These are phyloP conservation scores for Coptodon rendalli DNA, from an alignment of 2,113 vertebrate genomes.

Conservation along the genomic window DNA sequence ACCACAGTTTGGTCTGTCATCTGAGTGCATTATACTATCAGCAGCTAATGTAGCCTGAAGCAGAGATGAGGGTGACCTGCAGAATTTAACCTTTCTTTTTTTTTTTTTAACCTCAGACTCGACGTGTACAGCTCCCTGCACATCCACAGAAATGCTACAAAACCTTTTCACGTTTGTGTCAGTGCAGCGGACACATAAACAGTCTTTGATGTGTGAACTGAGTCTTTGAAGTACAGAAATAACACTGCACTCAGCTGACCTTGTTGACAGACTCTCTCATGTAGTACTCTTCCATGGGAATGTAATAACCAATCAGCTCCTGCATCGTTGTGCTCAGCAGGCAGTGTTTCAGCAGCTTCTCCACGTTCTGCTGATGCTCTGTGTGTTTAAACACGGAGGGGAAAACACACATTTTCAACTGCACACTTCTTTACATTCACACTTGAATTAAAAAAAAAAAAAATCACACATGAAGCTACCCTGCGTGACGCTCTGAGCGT, in stretches of 20 bases:
- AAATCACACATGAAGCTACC: conserved; percentile 66
- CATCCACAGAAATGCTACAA: neutral
- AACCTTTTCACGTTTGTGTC: neutral
- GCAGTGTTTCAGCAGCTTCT: conserved; percentile 90
- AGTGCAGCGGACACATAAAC: neutral
- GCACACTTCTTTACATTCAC: neutral
- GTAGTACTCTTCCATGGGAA: conserved; percentile 99
- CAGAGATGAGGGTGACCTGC: neutral
- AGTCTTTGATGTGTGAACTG: neutral
- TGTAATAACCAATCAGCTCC: conserved; percentile 94
- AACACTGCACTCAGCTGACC: conserved; percentile 59
- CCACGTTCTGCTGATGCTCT: conserved; percentile 92
- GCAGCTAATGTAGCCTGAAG: neutral
- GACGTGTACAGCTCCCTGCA: neutral
- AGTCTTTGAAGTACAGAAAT: neutral
- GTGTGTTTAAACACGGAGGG: neutral
- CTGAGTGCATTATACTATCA: neutral
- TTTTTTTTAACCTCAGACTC: neutral
- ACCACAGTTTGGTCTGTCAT: neutral
- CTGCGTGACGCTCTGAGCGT: conserved; percentile 84
- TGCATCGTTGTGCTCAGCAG: conserved; percentile 90
- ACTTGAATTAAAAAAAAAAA: neutral
- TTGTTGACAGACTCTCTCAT: conserved; percentile 98
- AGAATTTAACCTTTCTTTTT: neutral
- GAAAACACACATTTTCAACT: neutral